A percentile compares a stretch with the other conserved stretches of the same genome.
phyloP scores from a whole-genome alignment of 2,888 invertebrate species.

The Danaus chrysippus region DNA sequence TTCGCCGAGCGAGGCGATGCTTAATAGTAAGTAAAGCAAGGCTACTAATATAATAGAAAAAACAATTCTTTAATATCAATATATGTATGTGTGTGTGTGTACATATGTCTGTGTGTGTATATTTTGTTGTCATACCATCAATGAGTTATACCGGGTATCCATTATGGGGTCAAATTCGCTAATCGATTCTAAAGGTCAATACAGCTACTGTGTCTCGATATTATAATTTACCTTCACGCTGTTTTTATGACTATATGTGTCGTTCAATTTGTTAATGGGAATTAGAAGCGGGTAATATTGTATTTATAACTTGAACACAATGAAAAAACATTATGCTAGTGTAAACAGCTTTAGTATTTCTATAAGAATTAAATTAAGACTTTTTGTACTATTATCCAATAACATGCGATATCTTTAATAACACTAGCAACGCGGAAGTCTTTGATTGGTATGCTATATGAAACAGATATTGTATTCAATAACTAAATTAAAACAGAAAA shows the following conservation, averaged over 20 bases:
- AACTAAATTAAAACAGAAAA: background rate
- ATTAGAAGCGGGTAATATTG: no score
- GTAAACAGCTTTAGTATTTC: no score
- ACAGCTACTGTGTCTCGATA: background rate
- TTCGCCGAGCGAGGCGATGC: constrained; percentile 74
- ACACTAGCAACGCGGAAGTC: background rate
- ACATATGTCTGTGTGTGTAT: no score
- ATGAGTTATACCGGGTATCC: constrained; percentile 20
- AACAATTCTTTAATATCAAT: background rate
- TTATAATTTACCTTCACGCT: no score
- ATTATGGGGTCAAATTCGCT: constrained; percentile 35
- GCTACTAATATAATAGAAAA: background rate
- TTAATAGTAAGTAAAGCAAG: constrained; percentile 61
- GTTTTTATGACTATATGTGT: no score
- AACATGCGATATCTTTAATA: background rate
- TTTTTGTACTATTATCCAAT: constrained; percentile 7
- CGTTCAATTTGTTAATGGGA: no score
- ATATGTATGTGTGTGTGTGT: background rate
- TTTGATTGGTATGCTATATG: background rate
- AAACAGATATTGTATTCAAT: background rate
- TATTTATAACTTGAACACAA: no score
- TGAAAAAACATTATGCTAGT: no score
- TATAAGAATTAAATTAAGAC: no score
- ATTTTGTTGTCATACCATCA: background rate
- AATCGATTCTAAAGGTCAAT: constrained; percentile 27